Percentiles rank a stretch among this genome's conserved stretches.
phyloP scores from a whole-genome alignment of 2,113 vertebrate species.

The Brevimyrus niger region DNA sequence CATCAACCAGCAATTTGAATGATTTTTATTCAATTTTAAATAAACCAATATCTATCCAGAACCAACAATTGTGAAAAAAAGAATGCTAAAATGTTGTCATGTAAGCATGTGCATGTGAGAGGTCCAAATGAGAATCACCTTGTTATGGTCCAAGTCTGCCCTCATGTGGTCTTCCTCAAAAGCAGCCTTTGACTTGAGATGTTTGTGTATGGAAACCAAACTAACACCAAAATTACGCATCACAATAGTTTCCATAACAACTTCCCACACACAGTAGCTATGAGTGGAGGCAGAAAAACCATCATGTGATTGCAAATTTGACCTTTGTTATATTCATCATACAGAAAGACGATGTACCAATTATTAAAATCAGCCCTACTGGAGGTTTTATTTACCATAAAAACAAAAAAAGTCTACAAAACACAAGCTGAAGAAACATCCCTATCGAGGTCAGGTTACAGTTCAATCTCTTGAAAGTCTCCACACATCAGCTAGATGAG shows the following conservation, averaged over 20 bases:
- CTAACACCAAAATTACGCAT: background rate
- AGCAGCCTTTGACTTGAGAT: background rate
- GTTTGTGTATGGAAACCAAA: background rate
- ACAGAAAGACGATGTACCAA: background rate
- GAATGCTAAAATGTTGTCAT: background rate
- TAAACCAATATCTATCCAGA: background rate
- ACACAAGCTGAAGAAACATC: background rate
- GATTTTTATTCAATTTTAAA: background rate
- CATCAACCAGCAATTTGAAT: background rate
- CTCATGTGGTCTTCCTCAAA: conserved; percentile 2
- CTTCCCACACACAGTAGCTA: background rate
- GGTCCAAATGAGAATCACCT: background rate
- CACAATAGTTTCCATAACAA: background rate
- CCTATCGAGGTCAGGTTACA: background rate
- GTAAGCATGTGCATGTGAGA: background rate
- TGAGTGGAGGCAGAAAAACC: background rate
- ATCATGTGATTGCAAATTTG: background rate
- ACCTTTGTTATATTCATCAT: background rate
- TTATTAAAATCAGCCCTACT: background rate
- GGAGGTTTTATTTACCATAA: background rate
- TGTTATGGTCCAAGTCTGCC: background rate
- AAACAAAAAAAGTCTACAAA: background rate
- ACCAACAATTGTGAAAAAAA: background rate
- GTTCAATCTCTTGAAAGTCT: background rate
- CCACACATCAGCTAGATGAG: background rate